Evolutionary conservation across 2,888 invertebrate genomes (phyloP).

Genomic region (Diplolepis rosae): DNA sequence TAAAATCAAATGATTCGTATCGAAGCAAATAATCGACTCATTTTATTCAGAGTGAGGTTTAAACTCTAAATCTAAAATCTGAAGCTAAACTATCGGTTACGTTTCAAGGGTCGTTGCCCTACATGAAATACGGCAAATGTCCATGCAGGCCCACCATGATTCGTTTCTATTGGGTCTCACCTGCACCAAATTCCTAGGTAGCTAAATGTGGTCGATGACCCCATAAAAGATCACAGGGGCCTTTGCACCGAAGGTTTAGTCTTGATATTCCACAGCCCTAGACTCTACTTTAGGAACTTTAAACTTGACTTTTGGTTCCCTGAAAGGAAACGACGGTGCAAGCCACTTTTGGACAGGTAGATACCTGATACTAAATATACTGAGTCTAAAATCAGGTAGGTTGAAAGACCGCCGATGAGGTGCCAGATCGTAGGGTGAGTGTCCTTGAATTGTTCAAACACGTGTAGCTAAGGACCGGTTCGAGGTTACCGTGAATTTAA

Average conservation of each 20-base stretch:
- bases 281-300: not conserved
- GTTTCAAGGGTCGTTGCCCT: conserved; percentile 24
- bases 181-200: conserved; percentile 73
- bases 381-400: conserved; percentile 46
- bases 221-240: conserved; percentile 50
- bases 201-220: conserved; percentile 65
- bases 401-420: conserved; percentile 40
- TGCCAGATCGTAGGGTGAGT: conserved; percentile 43
- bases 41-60: not conserved
- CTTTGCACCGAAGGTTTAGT: conserved; percentile 46
- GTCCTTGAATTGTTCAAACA: conserved; percentile 54
- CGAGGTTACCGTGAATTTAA: conserved; percentile 45
- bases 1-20: not conserved
- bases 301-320: not conserved
- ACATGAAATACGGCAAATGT: conserved; percentile 12
- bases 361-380: conserved; percentile 34
- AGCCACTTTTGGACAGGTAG: conserved; percentile 2
- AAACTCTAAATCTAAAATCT: conserved; percentile 5
- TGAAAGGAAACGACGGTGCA: conserved; percentile 4
- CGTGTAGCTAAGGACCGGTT: conserved; percentile 48
- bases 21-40: not conserved
- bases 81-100: conserved; percentile 1
- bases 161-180: conserved; percentile 63
- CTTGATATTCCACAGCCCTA: not conserved
- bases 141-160: conserved; percentile 46